Evolutionary conservation across 2,797 vertebrate species (phyloP), one percentile per base, ranked within the genome.

Genomic region (Pseudocheirus occidentalis): DNA sequence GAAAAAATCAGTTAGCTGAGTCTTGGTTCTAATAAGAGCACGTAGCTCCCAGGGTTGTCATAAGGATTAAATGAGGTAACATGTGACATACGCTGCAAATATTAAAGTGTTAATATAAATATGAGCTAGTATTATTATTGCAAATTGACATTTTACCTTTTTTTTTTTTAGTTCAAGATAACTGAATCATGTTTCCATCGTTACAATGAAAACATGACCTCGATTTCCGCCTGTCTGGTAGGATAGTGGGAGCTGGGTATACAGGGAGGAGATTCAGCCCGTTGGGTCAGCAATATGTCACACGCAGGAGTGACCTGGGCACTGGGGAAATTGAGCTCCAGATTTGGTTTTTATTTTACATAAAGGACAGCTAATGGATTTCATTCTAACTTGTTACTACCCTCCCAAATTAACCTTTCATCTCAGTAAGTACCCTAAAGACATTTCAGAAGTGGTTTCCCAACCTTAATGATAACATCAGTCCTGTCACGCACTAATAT

Each of bases 391-490:
- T 28, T 54, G 10, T 6, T 52, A n/a, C 52, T 27, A 50, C 3
- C 89, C 91, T 16, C 11, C 14, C 31, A 53, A 31, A 93, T 94
- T 28, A 92, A 52, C 14, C 3, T 55, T 92, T 93, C 62, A 0
- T 93, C 14, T 29, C 40, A 66, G 21, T 55, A 90, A 92, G 54
- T 5, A 12, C 50, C 57, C 34, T 59, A 55, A 29, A 94, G 28
- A 57, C 34, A 2, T n/a, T 81, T 94, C 31, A 57, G 62, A 57
- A 90, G 87, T 21, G 91, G 40, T 10, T 92, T 62, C 52, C 31
- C 10, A 52, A 34, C 28, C 54, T 92, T 95, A 53, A 16, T 59
- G 95, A 94, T 94, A 94, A 54, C 95, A 54, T 95, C 13, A 93
- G n/a, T n/a, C 1, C 10, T 59, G 55, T 90, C 96, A 73, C 28